phyloP scores from a whole-genome alignment of 2,888 invertebrate species.

The Tolmerus cingulatus region DNA sequence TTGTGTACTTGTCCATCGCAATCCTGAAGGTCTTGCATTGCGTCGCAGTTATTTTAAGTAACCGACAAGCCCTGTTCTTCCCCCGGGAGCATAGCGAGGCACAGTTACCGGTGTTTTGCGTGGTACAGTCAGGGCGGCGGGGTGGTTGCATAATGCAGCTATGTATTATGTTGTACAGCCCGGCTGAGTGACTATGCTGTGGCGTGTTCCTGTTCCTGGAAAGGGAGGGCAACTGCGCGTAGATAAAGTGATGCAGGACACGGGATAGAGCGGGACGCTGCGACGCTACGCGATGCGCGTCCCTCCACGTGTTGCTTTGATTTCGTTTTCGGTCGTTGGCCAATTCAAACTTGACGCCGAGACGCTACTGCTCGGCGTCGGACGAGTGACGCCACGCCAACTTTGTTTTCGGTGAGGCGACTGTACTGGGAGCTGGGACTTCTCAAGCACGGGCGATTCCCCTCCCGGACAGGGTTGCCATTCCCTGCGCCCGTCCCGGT shows the following conservation, averaged over 20 bases:
- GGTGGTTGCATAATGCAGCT: not conserved
- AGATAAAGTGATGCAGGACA: not conserved
- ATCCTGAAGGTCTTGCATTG: not conserved
- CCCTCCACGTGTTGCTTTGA: not conserved
- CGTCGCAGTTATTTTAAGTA: not conserved
- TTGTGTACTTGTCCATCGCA: not conserved
- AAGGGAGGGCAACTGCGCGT: not conserved
- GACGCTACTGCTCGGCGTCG: constrained; percentile 7
- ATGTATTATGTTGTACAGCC: too few species aligned
- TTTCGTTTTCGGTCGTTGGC: not conserved
- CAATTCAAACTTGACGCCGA: not conserved
- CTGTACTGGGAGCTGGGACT: not conserved
- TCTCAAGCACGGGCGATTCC: not conserved
- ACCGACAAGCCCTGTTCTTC: not conserved
- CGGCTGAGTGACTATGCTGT: not conserved
- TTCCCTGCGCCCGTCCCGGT: not conserved
- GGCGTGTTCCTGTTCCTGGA: not conserved
- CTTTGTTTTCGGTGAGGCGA: constrained; percentile 5
- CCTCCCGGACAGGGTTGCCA: not conserved
- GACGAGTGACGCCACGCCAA: constrained; percentile 29
- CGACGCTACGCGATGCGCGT: not conserved
- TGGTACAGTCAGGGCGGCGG: not conserved
- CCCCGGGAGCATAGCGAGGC: not conserved
- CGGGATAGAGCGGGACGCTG: not conserved
- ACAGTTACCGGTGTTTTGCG: not conserved